A percentile compares a stretch with the other conserved stretches of the same genome.
Evolutionary conservation across 2,888 invertebrate genomes (phyloP).

Genomic region (Buathra laborator): DNA sequence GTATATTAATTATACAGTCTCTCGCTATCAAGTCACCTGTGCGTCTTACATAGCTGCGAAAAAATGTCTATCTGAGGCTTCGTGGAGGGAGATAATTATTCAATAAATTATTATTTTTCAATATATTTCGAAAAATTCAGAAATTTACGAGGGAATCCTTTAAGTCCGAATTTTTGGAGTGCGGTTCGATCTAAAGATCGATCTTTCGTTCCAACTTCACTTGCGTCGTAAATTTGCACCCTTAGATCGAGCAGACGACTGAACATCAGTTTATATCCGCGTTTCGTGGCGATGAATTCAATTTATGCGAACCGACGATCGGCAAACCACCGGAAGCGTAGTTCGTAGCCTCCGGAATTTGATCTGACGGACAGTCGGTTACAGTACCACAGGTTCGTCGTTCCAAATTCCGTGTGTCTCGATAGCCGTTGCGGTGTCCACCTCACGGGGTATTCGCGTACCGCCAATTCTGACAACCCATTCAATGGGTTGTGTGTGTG

Average conservation of each 20-base stretch:
- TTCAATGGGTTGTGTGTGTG: conserved; percentile 52
- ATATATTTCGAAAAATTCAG: too few species aligned
- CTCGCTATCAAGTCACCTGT: not conserved
- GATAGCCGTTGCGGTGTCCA: conserved; percentile 13
- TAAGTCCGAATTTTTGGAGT: too few species aligned
- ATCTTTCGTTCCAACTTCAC: too few species aligned
- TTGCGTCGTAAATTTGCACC: too few species aligned
- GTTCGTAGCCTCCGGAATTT: conserved; percentile 25
- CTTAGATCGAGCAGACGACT: not conserved
- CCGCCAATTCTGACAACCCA: conserved; percentile 58
- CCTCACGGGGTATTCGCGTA: conserved; percentile 16
- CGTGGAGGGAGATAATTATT: too few species aligned
- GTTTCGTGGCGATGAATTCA: not conserved
- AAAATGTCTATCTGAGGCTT: not conserved
- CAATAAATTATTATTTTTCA: too few species aligned
- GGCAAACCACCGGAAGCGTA: conserved; percentile 4
- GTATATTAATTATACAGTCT: not conserved
- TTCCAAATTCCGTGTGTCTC: not conserved
- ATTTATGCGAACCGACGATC: conserved; percentile 39
- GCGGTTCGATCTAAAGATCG: too few species aligned
- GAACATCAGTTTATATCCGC: not conserved
- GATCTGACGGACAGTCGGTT: conserved; percentile 32
- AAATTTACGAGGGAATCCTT: too few species aligned
- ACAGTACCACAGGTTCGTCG: conserved; percentile 66
- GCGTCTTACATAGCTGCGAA: not conserved